A percentile compares a stretch with the other conserved stretches of the same genome.
Evolutionary conservation across 2,113 vertebrate species (phyloP).

Genomic region (Microcebus murinus): DNA sequence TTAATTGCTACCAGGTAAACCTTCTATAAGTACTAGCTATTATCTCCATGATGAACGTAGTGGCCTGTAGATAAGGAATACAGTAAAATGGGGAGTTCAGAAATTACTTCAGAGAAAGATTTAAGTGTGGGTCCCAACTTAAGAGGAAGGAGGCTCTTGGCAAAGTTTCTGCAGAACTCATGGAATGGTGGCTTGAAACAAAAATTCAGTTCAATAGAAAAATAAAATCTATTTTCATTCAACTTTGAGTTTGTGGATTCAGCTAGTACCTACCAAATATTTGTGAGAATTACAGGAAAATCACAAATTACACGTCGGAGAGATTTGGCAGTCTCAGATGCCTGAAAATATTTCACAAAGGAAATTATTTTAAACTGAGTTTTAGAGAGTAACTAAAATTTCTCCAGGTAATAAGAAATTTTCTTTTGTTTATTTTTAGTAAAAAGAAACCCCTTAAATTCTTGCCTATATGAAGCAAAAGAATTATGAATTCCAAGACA

Average conservation of each 20-base stretch:
- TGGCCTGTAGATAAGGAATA: not conserved
- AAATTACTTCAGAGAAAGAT: not conserved
- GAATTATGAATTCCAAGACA: not conserved
- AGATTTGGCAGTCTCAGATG: not conserved
- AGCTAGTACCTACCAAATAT: not conserved
- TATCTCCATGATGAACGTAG: not conserved
- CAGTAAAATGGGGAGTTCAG: not conserved
- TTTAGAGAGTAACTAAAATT: not conserved
- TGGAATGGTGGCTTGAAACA: not conserved
- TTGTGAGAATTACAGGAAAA: not conserved
- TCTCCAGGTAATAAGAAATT: not conserved
- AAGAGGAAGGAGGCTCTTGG: not conserved
- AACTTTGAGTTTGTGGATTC: not conserved
- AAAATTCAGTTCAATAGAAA: not conserved
- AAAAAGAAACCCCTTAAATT: not conserved
- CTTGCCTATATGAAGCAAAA: not conserved
- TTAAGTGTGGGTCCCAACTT: not conserved
- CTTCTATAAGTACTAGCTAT: not conserved
- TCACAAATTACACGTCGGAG: not conserved
- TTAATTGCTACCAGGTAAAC: not conserved
- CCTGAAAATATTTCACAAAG: not conserved
- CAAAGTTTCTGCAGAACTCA: not conserved
- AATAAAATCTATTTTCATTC: not conserved
- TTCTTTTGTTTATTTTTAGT: not conserved
- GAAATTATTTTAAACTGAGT: not conserved